Evolutionary conservation across 2,888 invertebrate species (phyloP).

Genomic region (Nomada hirtipes): DNA sequence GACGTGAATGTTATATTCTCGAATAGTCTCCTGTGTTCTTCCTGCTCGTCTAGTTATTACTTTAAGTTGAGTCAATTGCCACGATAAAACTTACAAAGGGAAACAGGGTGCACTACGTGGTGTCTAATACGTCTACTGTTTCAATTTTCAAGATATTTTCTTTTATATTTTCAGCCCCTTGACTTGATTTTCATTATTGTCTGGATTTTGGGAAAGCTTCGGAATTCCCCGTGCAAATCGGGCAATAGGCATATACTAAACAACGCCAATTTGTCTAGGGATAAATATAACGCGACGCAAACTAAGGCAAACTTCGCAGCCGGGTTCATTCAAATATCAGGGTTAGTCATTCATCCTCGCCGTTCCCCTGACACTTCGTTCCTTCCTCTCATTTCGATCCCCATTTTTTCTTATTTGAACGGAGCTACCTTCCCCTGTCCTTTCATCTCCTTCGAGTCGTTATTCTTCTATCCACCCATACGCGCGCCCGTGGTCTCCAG

Average conservation of each 20-base stretch:
- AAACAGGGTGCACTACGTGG: too few relatives aligned
- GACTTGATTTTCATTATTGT: too few relatives aligned
- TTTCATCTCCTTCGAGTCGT: constrained; percentile 27
- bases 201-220: too few relatives aligned
- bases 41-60: too few relatives aligned
- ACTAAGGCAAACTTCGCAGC: background rate
- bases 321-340: background rate
- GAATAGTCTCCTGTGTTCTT: too few relatives aligned
- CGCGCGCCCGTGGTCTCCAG: constrained; percentile 3
- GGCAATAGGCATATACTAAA: too few relatives aligned
- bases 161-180: too few relatives aligned
- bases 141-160: background rate
- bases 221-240: too few relatives aligned
- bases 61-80: too few relatives aligned
- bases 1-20: background rate
- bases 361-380: background rate
- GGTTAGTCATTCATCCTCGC: background rate
- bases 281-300: background rate
- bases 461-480: constrained; percentile 24
- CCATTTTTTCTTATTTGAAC: background rate
- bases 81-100: too few relatives aligned
- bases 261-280: background rate
- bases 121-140: background rate
- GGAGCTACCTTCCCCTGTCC: background rate
- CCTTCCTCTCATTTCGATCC: constrained; percentile 7